Base-by-base conservation (phyloP, 2,797 vertebrate genomes). In the Sarcoramphus papa region DNA sequence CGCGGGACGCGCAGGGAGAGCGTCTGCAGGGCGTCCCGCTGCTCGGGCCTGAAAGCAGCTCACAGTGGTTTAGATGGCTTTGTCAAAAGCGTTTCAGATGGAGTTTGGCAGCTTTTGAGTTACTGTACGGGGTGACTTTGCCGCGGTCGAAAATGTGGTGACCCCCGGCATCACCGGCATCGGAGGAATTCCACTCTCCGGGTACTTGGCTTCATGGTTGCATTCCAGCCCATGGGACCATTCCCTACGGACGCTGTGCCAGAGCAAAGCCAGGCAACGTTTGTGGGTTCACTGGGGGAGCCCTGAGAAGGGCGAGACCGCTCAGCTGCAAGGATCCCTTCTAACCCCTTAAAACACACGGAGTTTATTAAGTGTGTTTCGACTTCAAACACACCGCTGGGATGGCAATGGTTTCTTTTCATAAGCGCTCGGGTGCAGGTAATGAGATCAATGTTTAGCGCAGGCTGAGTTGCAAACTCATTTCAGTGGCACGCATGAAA, bases 81-180 rank as follows among this genome's bases (percentile, higher is more conserved):
- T 8, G 18, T 30, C 56, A 7, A 19, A 37, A 31, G 41, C 33
- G 3, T 37, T 48, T 50, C 56, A 3, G 35, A 6, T 12, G 22
- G 57, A 20, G 22, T 50, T 25, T 20, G 57, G 74, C 28, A 25
- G 45, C 22, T 62, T 50, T 31, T 6, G 35, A 33, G 74, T 21
- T 28, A 33, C 57, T 3, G 3, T 27, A 20, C 3, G 3, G 12
- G n/a, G 73, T 31, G 56, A 12, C n/a, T 30, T 37, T 7, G 56
- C 21, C 2, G 9, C 15, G 3, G 47, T 30, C 6, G 2, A 41
- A 33, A 51, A 41, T 4, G 35, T 3, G 1, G 14, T 41, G 35
- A 31, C 30, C 35, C 7, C 23, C 2, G 3, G 20, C 22, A 15
- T 25, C 7, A 5, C 30, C 3, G 1, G 15, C 35, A 4, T 23